Percentiles rank a stretch among this genome's conserved stretches.
Evolutionary conservation across 2,113 vertebrate species (phyloP).

Genomic region (Mus spicilegus): DNA sequence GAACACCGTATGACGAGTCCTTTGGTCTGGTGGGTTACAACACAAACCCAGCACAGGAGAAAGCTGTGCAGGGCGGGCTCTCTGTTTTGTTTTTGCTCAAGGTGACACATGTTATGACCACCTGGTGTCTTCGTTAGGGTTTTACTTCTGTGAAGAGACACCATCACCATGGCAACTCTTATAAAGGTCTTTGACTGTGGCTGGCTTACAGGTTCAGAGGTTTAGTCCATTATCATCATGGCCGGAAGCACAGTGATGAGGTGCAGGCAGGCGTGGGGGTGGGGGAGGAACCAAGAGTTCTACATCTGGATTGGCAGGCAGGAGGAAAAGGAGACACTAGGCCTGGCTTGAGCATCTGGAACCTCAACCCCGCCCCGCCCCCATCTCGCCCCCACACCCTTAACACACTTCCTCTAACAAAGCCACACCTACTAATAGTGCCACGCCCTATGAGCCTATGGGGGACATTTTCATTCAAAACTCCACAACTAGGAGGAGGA

Average conservation of each 20-base stretch:
- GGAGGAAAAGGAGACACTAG: background rate
- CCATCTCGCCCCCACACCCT: too few relatives aligned
- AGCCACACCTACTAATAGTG: background rate
- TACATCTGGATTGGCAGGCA: background rate
- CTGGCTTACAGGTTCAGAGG: background rate
- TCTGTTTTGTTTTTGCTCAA: background rate
- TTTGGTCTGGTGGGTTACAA: conserved; percentile 24
- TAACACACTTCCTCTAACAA: background rate
- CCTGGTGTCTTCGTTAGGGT: background rate
- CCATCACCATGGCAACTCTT: background rate
- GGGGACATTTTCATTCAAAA: background rate
- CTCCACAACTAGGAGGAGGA: background rate
- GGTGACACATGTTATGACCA: background rate
- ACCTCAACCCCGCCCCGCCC: background rate
- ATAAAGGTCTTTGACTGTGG: background rate
- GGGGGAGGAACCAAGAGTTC: background rate
- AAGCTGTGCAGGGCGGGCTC: background rate
- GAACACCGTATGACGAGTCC: background rate
- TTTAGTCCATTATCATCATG: background rate
- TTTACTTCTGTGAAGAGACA: background rate
- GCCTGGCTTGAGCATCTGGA: background rate
- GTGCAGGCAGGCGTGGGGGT: background rate
- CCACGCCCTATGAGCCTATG: background rate
- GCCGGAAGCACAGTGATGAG: background rate
- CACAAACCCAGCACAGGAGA: background rate